Base-by-base conservation (phyloP, 1,140 invertebrate genomes). In the Hyphantria cunea region DNA sequence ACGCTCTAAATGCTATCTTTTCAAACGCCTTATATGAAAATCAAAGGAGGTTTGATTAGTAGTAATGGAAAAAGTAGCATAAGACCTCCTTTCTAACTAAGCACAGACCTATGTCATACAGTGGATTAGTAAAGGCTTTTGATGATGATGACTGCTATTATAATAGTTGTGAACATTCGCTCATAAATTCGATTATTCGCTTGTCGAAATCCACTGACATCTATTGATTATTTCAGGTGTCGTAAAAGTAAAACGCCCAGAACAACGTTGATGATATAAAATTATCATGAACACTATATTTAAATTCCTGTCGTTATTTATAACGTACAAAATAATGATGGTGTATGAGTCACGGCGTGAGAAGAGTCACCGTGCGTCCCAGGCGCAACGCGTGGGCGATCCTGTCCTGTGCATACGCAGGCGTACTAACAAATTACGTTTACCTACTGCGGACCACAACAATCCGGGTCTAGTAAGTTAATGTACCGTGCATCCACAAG, bases 361-460 rank as follows among this genome's bases (percentile, higher is more conserved):
- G 75, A 81, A 76, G 69, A 69, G 64, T 59, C 65, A 52, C 37
- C 32, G 44, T 59, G 59, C 50, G 44, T 25, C 55, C 50, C 50
- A 32, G 15, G 11, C 25, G 49, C 53, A 34, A n/a, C 48, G 78
- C 76, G 85, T 88, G 75, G 85, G 85, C 66, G 76, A 78, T 37
- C 84, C 70, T 60, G 83, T 84, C 72, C 63, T 62, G 59, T 44
- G 66, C 55, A 67, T 51, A 68, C 70, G 66, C 71, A 67, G 69
- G 69, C 78, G 78, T 71, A 80, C 73, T 72, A 80, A 84, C 82
- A 84, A 85, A 86, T 84, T 82, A 83, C 74, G 73, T 76, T 80
- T 83, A 78, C 80, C 78, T 72, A 76, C 78, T 74, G 61, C 60
- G 50, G 51, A 66, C 44, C 51, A 68, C 44, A 60, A 54, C 55